Evolutionary conservation across 2,888 invertebrate genomes (phyloP).

Genomic region (Acronicta leporina): DNA sequence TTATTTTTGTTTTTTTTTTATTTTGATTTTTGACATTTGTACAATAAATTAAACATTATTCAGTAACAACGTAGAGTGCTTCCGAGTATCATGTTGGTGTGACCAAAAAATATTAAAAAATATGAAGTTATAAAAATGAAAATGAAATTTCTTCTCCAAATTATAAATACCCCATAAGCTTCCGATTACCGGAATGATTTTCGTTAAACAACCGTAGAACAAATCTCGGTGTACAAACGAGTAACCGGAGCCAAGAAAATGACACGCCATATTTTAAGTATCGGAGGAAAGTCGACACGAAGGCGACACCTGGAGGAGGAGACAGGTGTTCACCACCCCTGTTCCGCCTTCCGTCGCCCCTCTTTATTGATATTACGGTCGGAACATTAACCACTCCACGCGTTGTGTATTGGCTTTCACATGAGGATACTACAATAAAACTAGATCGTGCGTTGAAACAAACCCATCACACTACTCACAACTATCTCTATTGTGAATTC

Average conservation of each 20-base stretch:
- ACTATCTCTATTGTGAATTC: constrained; percentile 39
- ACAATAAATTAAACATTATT: no score
- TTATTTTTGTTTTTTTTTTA: no score
- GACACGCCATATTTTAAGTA: constrained; percentile 86
- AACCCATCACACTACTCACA: constrained; percentile 21
- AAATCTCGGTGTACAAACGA: constrained; percentile 79
- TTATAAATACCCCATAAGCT: constrained; percentile 30
- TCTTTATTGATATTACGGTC: constrained; percentile 84
- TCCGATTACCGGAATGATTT: constrained; percentile 67
- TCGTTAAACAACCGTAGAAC: constrained; percentile 67
- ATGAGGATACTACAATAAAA: constrained; percentile 75
- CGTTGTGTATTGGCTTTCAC: constrained; percentile 78
- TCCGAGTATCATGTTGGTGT: no score
- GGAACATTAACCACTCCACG: constrained; percentile 81
- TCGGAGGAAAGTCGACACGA: constrained; percentile 76
- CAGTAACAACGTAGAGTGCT: no score
- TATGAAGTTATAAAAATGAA: no score
- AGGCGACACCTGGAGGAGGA: constrained; percentile 72
- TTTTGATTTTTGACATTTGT: constrained; percentile 1
- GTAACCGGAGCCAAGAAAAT: constrained; percentile 77
- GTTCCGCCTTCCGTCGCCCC: constrained; percentile 62
- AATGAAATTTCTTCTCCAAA: constrained; percentile 22
- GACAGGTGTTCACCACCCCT: constrained; percentile 64
- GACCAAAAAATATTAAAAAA: no score
- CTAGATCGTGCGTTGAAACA: constrained; percentile 63